phyloP scores from a whole-genome alignment of 2,113 vertebrate species.

The Leptobrachium ailaonicum region DNA sequence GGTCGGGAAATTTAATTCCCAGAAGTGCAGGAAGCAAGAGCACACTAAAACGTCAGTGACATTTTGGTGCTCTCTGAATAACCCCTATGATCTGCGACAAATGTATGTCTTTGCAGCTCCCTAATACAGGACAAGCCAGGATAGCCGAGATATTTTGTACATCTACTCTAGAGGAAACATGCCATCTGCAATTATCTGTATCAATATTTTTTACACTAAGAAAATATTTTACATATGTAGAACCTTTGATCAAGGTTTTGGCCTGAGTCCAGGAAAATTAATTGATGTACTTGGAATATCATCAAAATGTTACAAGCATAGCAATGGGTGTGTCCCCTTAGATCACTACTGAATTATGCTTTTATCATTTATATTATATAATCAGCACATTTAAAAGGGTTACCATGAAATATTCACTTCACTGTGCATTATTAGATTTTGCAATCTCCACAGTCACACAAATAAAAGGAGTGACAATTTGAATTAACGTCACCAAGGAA shows the following conservation, averaged over 20 bases:
- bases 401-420: conserved; percentile 20
- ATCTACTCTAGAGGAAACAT: too few relatives aligned
- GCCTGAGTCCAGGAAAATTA: not conserved
- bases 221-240: too few relatives aligned
- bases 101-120: too few relatives aligned
- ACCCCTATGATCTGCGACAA: too few relatives aligned
- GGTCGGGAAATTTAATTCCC: too few relatives aligned
- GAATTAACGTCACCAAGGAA: not conserved
- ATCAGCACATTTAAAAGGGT: conserved; percentile 23
- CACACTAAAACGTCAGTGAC: too few relatives aligned
- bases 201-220: too few relatives aligned
- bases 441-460: conserved; percentile 6
- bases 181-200: too few relatives aligned
- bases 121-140: too few relatives aligned
- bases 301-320: conserved; percentile 13
- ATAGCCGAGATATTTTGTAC: too few relatives aligned
- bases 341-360: conserved; percentile 23
- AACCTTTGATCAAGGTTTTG: not conserved
- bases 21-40: too few relatives aligned
- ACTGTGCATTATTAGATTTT: conserved; percentile 10
- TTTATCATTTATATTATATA: not conserved
- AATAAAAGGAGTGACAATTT: not conserved
- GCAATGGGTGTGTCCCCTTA: conserved; percentile 14
- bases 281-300: conserved; percentile 30
- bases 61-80: too few relatives aligned